Conservation (phyloP, 2,888 invertebrate species). For the Drosophila acutilabella region DNA sequence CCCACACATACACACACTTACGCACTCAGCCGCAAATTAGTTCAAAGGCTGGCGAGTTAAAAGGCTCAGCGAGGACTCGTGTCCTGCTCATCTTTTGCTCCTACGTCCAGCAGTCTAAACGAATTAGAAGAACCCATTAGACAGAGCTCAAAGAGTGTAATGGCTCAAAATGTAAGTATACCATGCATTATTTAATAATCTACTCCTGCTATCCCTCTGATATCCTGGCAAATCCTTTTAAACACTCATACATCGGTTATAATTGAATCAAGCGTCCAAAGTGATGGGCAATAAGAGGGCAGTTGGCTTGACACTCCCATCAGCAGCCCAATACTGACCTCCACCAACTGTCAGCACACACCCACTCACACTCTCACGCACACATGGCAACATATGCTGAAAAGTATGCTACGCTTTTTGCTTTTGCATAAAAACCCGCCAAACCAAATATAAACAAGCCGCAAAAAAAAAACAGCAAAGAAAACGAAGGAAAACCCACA, state of each 20-base stretch:
- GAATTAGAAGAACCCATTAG: constrained; percentile 71
- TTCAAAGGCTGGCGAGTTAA: constrained; percentile 58
- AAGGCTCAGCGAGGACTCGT: constrained; percentile 17
- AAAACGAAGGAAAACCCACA: constrained; percentile 65
- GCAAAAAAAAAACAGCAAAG: constrained; percentile 15
- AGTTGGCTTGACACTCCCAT: constrained; percentile 37
- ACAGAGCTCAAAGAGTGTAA: constrained; percentile 26
- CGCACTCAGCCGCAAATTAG: constrained; percentile 61
- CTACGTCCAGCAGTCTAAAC: constrained; percentile 47
- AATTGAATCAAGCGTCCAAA: constrained; percentile 65
- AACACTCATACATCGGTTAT: constrained; percentile 58
- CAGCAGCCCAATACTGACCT: constrained; percentile 53
- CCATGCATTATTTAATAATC: constrained; percentile 68
- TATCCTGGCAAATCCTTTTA: constrained; percentile 70
- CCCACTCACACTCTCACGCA: constrained; percentile 8
- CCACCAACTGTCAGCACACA: constrained; percentile 29
- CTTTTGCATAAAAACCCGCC: constrained; percentile 59
- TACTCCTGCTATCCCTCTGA: constrained; percentile 13
- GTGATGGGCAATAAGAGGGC: constrained; percentile 9
- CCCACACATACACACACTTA: constrained; percentile 14
- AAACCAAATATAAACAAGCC: constrained; percentile 57
- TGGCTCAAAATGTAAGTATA: constrained; percentile 42
- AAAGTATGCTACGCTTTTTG: constrained; percentile 62
- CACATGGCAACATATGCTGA: constrained; percentile 46
- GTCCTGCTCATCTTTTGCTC: neutral